Conservation (phyloP, 2,888 invertebrate species). For the Lasiommata megera region DNA sequence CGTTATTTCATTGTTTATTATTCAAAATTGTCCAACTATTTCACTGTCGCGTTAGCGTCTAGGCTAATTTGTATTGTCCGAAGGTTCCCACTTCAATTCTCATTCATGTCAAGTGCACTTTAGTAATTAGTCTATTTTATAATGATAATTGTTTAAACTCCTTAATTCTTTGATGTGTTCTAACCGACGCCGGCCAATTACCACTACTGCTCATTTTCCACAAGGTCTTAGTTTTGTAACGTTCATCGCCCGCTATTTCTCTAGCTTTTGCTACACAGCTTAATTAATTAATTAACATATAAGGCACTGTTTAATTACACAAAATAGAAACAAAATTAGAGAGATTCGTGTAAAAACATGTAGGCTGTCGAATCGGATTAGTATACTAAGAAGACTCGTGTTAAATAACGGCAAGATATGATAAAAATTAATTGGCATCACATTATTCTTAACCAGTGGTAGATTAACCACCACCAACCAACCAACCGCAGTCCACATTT, state of each 20-base stretch:
- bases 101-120: slow-evolving; percentile 65
- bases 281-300: slow-evolving; percentile 9
- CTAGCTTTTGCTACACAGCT: background rate
- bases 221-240: slow-evolving; percentile 59
- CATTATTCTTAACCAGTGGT: no score
- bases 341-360: background rate
- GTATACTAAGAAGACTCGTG: background rate
- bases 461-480: no score
- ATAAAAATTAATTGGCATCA: no score
- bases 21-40: slow-evolving; percentile 24
- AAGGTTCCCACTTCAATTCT: slow-evolving; percentile 62
- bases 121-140: slow-evolving; percentile 53
- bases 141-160: slow-evolving; percentile 26
- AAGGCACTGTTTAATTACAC: slow-evolving; percentile 1
- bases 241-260: slow-evolving; percentile 27
- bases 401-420: no score
- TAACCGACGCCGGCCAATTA: slow-evolving; percentile 49
- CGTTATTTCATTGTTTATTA: slow-evolving; percentile 27
- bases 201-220: slow-evolving; percentile 39
- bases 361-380: background rate
- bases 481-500: no score
- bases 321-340: background rate
- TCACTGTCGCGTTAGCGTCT: slow-evolving; percentile 20
- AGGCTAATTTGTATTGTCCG: slow-evolving; percentile 52
- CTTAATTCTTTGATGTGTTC: slow-evolving; percentile 27